These are phyloP conservation scores for Tyrophagus putrescentiae DNA, from an alignment of 1,140 invertebrate species.

Conservation along the genomic window DNA sequence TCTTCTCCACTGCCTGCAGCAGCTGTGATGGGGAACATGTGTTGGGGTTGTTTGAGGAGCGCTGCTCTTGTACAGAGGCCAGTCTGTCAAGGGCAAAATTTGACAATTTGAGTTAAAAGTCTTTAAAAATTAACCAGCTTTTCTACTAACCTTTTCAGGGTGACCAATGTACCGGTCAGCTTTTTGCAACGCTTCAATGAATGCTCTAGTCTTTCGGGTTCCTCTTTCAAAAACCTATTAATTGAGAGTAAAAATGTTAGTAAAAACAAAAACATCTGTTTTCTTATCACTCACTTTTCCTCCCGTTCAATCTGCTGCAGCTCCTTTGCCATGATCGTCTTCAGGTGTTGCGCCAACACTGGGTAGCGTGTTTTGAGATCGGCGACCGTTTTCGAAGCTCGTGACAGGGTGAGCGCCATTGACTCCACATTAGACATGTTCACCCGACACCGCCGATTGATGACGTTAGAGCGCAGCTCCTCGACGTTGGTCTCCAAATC, in stretches of 20 bases:
- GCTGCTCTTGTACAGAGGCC: conserved; percentile 84
- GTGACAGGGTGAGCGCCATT: conserved; percentile 77
- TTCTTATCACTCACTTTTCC: conserved; percentile 51
- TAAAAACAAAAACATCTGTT: conserved; percentile 12
- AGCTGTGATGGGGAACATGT: conserved; percentile 29
- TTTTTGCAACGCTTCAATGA: conserved; percentile 85
- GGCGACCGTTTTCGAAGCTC: conserved; percentile 80
- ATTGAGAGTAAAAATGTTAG: conserved; percentile 12
- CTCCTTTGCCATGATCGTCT: conserved; percentile 66
- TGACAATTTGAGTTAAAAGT: neutral
- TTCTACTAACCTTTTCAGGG: conserved; percentile 67
- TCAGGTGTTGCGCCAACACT: conserved; percentile 69
- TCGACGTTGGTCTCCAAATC: conserved; percentile 87
- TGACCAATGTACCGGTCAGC: conserved; percentile 84
- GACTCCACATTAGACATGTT: conserved; percentile 93
- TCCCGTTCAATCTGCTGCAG: conserved; percentile 86
- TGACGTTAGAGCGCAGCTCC: conserved; percentile 79
- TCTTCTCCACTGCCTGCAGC: conserved; percentile 26
- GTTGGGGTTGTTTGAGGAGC: conserved; percentile 32
- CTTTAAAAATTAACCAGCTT: neutral
- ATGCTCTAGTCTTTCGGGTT: conserved; percentile 76
- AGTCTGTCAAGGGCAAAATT: conserved; percentile 44
- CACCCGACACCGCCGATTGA: conserved; percentile 80
- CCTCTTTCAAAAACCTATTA: conserved; percentile 70
- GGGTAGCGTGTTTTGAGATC: conserved; percentile 85